Conservation (phyloP, 2,113 vertebrate genomes). For the Calypte anna region DNA sequence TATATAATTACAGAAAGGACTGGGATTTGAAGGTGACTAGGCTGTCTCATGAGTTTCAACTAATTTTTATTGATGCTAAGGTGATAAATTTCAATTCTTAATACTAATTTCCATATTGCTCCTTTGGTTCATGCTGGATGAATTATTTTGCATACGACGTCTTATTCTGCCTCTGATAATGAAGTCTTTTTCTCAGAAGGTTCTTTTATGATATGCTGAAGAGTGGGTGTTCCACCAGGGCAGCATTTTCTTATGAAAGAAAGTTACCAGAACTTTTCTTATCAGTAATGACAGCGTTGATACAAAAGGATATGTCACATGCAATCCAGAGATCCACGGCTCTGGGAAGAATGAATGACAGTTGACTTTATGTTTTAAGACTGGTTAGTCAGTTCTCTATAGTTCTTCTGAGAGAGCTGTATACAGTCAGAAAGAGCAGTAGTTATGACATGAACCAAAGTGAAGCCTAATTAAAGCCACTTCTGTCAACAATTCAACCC, state of each 20-base stretch:
- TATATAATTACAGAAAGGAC: background rate
- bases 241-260: background rate
- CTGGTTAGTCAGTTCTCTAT: background rate
- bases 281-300: background rate
- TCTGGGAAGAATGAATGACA: conserved; percentile 39
- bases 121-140: background rate
- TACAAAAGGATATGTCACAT: background rate
- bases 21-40: background rate
- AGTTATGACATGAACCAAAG: conserved; percentile 12
- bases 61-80: background rate
- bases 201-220: background rate
- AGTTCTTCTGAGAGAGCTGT: background rate
- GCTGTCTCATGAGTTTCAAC: background rate
- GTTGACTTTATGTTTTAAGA: conserved; percentile 58
- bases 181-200: conserved; percentile 8
- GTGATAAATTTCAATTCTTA: background rate
- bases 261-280: background rate
- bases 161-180: conserved; percentile 1
- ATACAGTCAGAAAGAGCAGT: background rate
- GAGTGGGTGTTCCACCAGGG: background rate
- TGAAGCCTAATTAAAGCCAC: conserved; percentile 25
- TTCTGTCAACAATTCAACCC: background rate
- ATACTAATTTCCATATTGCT: background rate
- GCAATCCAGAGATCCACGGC: conserved; percentile 8
- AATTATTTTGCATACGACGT: background rate